Conservation (phyloP, 2,888 invertebrate genomes). For the Torymus aiolomorphi region DNA sequence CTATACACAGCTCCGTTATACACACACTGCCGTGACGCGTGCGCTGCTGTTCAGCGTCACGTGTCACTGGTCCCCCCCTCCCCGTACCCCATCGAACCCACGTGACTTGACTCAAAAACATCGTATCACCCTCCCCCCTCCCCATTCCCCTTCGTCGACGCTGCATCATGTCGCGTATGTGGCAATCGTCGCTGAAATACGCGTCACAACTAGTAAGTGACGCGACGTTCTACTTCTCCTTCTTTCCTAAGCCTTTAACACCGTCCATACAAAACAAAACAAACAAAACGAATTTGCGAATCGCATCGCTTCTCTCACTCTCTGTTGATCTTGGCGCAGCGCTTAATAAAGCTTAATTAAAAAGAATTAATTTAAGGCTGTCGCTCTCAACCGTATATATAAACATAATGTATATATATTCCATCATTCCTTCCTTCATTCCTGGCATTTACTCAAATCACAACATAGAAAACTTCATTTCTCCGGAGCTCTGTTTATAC, state of each 20-base stretch:
- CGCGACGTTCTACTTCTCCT: background rate
- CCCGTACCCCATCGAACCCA: background rate
- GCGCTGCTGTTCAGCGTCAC: background rate
- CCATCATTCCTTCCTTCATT: no score
- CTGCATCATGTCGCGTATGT: constrained; percentile 21
- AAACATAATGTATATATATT: no score
- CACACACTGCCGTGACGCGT: constrained; percentile 5
- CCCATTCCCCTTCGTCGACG: background rate
- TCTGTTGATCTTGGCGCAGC: constrained; percentile 26
- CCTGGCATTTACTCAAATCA: no score
- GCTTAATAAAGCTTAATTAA: constrained; percentile 33
- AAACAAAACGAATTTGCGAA: constrained; percentile 7
- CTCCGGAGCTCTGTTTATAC: no score
- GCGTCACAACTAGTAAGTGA: constrained; percentile 8
- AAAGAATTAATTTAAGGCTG: constrained; percentile 64
- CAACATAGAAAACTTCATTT: no score
- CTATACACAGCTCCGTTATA: constrained; percentile 40
- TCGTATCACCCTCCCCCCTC: background rate
- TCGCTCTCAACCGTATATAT: constrained; percentile 28
- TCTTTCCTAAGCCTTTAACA: constrained; percentile 10
- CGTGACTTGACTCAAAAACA: background rate
- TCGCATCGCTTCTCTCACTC: constrained; percentile 11
- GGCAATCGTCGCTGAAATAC: constrained; percentile 1
- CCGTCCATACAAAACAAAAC: constrained; percentile 5
- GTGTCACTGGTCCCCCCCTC: background rate